A percentile compares a stretch with the other conserved stretches of the same genome.
Conservation (phyloP, 1,140 invertebrate genomes). For the Bicyclus anynana region DNA sequence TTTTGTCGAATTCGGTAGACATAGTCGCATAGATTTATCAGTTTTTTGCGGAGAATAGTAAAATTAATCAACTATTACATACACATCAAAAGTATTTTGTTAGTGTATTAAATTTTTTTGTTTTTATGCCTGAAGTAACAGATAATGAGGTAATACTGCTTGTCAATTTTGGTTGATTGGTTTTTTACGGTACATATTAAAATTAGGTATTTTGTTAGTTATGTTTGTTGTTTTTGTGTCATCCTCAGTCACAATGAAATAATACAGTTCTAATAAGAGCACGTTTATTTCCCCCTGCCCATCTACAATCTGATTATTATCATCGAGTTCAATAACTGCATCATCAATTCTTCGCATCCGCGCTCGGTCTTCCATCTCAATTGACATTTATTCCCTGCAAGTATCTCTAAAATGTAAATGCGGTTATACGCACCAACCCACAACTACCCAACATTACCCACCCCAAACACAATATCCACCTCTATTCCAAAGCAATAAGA, state of each 20-base stretch:
- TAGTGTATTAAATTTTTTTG: too few relatives aligned
- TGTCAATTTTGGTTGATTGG: too few relatives aligned
- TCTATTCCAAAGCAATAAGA: constrained; percentile 39
- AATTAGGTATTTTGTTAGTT: too few relatives aligned
- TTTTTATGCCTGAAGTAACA: too few relatives aligned
- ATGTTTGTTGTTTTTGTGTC: too few relatives aligned
- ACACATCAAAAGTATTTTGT: too few relatives aligned
- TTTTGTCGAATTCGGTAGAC: too few relatives aligned
- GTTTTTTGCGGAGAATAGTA: too few relatives aligned
- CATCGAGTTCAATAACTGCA: constrained; percentile 70
- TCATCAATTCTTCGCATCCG: constrained; percentile 64
- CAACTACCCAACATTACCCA: constrained; percentile 24
- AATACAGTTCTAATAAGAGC: constrained; percentile 30
- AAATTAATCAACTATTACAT: too few relatives aligned
- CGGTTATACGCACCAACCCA: constrained; percentile 65
- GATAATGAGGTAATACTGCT: too few relatives aligned
- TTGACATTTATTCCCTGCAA: constrained; percentile 73
- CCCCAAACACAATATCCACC: constrained; percentile 22
- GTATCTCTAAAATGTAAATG: constrained; percentile 74
- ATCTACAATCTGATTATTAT: constrained; percentile 58
- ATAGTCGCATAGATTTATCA: too few relatives aligned
- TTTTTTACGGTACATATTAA: too few relatives aligned
- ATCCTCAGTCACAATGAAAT: constrained; percentile 21
- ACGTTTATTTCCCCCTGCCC: constrained; percentile 37
- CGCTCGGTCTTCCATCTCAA: constrained; percentile 66